Base-by-base conservation (phyloP, 2,113 vertebrate species). In the Ophthalmolycus amberensis region DNA sequence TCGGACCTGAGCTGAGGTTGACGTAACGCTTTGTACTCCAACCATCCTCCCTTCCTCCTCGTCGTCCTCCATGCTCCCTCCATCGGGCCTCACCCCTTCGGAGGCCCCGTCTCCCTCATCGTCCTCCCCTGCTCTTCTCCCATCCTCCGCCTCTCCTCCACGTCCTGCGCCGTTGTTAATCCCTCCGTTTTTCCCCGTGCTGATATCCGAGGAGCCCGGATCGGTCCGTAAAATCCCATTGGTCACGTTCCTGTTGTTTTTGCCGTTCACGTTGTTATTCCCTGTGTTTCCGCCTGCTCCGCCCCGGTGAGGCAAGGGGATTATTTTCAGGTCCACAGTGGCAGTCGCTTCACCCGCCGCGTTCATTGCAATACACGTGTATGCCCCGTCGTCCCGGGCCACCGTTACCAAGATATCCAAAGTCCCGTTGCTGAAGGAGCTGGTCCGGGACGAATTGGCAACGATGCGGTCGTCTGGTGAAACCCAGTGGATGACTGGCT, bases 341-440 rank as follows among this genome's bases (percentile, higher is more conserved):
- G 97, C 96, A 0, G 96, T 97, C 11, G 97, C 96, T 89, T 98
- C 97, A 0, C 97, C 97, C 0, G 97, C 97, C 0, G 97, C 96
- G 46, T 98, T 97, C 86, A 97, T 97, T 18, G 97, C 96, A 3
- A 98, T 97, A 83, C 97, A 98, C 0, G 96, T 97, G 77, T 97
- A 98, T n/a, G 89, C 82, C 14, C 97, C 97, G 0, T 96, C 97
- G 0, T 98, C 97, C 46, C 96, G 94, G 1, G 96, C 94, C 0
- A 96, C 94, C 0, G 97, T 96, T 79, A 97, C 97, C 76, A 97
- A 90, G 37, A 98, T 93, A 88, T 98, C 97, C 89, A 98, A 89
- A 5, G 97, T 98, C 48, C 97, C 97, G 0, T 98, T 98, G 90
- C 94, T 95, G 89, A 97, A 97, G 6, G 97, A 97, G 75, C 91